A percentile compares a stretch with the other conserved stretches of the same genome.
These are phyloP conservation scores for Cheilosia pagana DNA, from an alignment of 2,888 invertebrate species.

Conservation along the genomic window DNA sequence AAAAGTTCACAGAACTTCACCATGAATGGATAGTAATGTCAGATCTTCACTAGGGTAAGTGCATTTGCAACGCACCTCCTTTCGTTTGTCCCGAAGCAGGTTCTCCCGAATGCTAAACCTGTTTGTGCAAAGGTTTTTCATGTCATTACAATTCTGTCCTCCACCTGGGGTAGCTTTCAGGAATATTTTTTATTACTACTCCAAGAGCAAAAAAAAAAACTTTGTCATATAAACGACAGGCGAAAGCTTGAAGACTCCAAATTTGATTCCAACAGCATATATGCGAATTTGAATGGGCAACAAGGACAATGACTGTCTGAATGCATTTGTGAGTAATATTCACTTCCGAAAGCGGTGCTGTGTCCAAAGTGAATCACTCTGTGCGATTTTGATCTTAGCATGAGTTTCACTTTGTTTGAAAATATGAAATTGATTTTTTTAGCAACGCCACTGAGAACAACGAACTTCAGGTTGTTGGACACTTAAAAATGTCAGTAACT, in stretches of 20 bases:
- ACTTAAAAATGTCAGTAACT: too few species aligned
- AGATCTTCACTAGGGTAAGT: constrained; percentile 6
- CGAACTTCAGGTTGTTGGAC: too few species aligned
- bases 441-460: too few species aligned
- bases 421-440: too few species aligned
- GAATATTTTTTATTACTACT: neutral
- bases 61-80: constrained; percentile 18
- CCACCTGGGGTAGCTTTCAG: neutral
- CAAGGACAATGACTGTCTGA: constrained; percentile 1
- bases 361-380: too few species aligned
- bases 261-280: constrained; percentile 13
- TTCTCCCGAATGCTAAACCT: constrained; percentile 12
- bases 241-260: constrained; percentile 23
- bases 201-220: neutral
- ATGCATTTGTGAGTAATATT: neutral
- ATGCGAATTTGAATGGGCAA: neutral
- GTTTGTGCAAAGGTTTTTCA: constrained; percentile 17
- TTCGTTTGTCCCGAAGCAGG: neutral
- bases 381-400: too few species aligned
- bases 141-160: neutral
- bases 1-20: constrained; percentile 20
- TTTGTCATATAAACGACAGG: neutral
- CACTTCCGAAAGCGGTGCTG: neutral
- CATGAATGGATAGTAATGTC: constrained; percentile 27
- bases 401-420: too few species aligned